Evolutionary conservation across 1,140 invertebrate genomes (phyloP).

Genomic region (Drosophila lowei): DNA sequence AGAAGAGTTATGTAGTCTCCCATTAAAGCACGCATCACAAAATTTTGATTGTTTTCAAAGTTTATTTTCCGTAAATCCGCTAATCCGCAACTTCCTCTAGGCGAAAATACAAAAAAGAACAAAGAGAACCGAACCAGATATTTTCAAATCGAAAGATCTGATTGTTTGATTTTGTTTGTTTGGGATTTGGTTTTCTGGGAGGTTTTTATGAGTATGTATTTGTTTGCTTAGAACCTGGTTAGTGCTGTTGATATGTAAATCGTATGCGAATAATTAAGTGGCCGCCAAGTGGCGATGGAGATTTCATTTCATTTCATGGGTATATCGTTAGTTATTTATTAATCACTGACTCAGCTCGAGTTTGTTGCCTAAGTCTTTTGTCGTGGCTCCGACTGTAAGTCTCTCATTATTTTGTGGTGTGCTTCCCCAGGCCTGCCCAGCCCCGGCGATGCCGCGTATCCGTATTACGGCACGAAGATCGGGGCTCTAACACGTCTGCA

Average conservation of each 20-base stretch:
- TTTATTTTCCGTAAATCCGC: slow-evolving; percentile 53
- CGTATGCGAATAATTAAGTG: slow-evolving; percentile 51
- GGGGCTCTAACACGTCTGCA: slow-evolving; percentile 90
- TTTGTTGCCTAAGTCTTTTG: slow-evolving; percentile 81
- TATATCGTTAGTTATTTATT: slow-evolving; percentile 30
- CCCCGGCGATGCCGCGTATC: slow-evolving; percentile 71
- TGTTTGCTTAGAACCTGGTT: slow-evolving; percentile 30
- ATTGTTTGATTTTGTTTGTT: slow-evolving; percentile 28
- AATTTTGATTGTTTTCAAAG: slow-evolving; percentile 39
- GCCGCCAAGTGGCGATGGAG: slow-evolving; percentile 39
- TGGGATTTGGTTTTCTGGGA: too few species aligned
- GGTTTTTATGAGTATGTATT: slow-evolving; percentile 3
- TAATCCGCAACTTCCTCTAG: slow-evolving; percentile 54
- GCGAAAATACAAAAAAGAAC: slow-evolving; percentile 23
- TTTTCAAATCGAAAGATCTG: slow-evolving; percentile 7
- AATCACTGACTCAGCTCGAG: slow-evolving; percentile 45
- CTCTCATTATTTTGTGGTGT: slow-evolving; percentile 28
- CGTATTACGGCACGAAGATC: slow-evolving; percentile 91
- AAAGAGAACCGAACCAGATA: slow-evolving; percentile 10
- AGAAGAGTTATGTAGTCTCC: slow-evolving; percentile 20
- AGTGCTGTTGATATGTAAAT: neutral
- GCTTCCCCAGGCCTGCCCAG: slow-evolving; percentile 48
- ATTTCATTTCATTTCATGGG: slow-evolving; percentile 12
- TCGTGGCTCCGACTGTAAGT: slow-evolving; percentile 36
- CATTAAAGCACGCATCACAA: slow-evolving; percentile 42